Percentiles rank a stretch among this genome's conserved stretches.
Evolutionary conservation across 1,140 invertebrate species (phyloP).

Genomic region (Brachionus calyciflorus): DNA sequence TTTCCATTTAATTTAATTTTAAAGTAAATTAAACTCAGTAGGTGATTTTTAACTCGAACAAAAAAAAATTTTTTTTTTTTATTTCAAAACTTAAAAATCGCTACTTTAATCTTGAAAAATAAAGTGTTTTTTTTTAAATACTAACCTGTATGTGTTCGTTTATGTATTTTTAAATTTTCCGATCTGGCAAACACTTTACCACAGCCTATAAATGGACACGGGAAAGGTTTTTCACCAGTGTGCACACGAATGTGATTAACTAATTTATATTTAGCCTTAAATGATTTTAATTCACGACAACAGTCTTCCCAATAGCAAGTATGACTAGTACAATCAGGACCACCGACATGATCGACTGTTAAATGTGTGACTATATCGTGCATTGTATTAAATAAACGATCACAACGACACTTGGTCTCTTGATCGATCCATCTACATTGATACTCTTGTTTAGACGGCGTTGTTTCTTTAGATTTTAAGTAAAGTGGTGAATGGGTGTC

Average conservation of each 20-base stretch:
- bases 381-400: slow-evolving; percentile 39
- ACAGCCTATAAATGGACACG: slow-evolving; percentile 90
- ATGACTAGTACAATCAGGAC: slow-evolving; percentile 9
- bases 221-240: slow-evolving; percentile 97
- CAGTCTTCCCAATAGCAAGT: slow-evolving; percentile 46
- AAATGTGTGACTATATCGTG: slow-evolving; percentile 47
- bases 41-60: slow-evolving; percentile 11
- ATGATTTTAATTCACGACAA: slow-evolving; percentile 64
- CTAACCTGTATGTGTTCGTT: slow-evolving; percentile 76
- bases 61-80: not conserved
- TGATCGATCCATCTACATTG: slow-evolving; percentile 45
- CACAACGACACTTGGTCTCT: slow-evolving; percentile 30
- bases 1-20: slow-evolving; percentile 13
- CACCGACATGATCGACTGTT: slow-evolving; percentile 45
- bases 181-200: slow-evolving; percentile 96
- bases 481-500: slow-evolving; percentile 13
- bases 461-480: not conserved
- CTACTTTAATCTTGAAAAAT: not conserved
- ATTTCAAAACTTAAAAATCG: slow-evolving; percentile 18
- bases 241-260: slow-evolving; percentile 98
- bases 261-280: slow-evolving; percentile 99
- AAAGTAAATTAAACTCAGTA: not conserved
- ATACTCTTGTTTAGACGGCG: slow-evolving; percentile 27
- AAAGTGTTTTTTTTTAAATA: not conserved
- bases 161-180: slow-evolving; percentile 98